Evolutionary conservation across 2,888 invertebrate genomes (phyloP), one percentile per base, ranked within the genome.

Genomic region (Hedychridium roseum): DNA sequence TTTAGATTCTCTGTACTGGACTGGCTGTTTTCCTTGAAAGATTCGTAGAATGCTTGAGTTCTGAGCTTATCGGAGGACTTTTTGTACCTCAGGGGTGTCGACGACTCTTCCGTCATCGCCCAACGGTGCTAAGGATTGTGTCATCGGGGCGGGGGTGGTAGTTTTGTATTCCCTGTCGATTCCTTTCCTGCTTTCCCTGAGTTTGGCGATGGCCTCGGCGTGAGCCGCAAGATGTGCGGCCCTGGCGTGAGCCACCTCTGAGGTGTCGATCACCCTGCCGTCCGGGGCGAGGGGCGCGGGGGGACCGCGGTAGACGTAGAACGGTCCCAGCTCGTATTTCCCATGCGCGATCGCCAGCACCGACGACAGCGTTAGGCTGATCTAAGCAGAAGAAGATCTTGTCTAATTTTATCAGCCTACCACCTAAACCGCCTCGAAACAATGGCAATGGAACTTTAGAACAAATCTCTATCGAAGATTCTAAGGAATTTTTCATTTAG

Each of bases 251-350:
- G 62, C 65, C 12, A 75, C 74, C 60, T 74, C 74, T 46, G 67
- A 64, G 1, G 74, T 73, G 36, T 74, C 74, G 6, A 71, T 43
- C 2, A 75, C 74, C 36, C 64, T 56, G 2, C 74, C 73, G 42
- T 75, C 69, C 28, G 52, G 57, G 14, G 63, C 54, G 0, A 74
- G 38, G 0, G 73, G 70, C 2, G 74, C 72, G 2, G 60, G 46
- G 2, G 74, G 73, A 2, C 75, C 74, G 3, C 57, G 61, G 18
- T 60, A 60, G 4, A 39, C 45, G 17, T 56, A 51, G 15, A 38
- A 34, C 0, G 35, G 37, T 11, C 11, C 20, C 38, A 26, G 17
- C 6, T 46, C 39, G 50, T 43, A 52, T 11, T 34, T 32, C 15
- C 36, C 15, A 11, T 35, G 46, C 3, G 44, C 54, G 12, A 27